phyloP scores from a whole-genome alignment of 2,797 vertebrate genomes.

The Chanos chanos region DNA sequence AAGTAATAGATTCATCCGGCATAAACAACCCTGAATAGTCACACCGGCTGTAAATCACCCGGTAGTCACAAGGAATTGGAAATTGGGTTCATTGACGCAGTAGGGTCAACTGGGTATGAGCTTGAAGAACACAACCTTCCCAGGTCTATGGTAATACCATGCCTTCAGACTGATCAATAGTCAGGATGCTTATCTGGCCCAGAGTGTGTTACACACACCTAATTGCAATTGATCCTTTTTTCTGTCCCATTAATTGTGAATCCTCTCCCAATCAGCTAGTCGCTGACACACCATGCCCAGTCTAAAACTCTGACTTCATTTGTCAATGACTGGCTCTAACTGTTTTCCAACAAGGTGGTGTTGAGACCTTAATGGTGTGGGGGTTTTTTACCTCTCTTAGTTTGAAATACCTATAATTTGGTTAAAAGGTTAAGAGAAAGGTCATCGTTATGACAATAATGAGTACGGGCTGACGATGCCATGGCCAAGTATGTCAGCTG shows the following conservation, averaged over 20 bases:
- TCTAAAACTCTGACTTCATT: conserved; percentile 63
- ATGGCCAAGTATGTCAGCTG: no score
- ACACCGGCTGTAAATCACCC: no score
- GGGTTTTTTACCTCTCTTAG: conserved; percentile 14
- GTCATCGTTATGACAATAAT: conserved; percentile 50
- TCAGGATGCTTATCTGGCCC: conserved; percentile 65
- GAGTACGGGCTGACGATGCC: not conserved
- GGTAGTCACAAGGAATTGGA: not conserved
- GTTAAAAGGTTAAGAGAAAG: conserved; percentile 38
- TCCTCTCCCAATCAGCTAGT: conserved; percentile 55
- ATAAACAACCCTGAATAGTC: no score
- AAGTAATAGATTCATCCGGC: no score
- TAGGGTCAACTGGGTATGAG: conserved; percentile 61
- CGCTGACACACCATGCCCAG: conserved; percentile 19
- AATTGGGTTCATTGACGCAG: conserved; percentile 54
- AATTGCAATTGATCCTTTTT: conserved; percentile 74
- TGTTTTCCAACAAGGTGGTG: conserved; percentile 59
- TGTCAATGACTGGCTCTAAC: conserved; percentile 50
- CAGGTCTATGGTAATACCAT: conserved; percentile 37
- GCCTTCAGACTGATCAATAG: conserved; percentile 63
- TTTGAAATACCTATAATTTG: conserved; percentile 3
- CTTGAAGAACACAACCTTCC: conserved; percentile 42
- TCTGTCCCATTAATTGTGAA: conserved; percentile 71
- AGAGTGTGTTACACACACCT: conserved; percentile 66
- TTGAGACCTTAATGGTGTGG: conserved; percentile 23